phyloP scores from a whole-genome alignment of 2,888 invertebrate species.

The Caenorhabditis panamensis region DNA sequence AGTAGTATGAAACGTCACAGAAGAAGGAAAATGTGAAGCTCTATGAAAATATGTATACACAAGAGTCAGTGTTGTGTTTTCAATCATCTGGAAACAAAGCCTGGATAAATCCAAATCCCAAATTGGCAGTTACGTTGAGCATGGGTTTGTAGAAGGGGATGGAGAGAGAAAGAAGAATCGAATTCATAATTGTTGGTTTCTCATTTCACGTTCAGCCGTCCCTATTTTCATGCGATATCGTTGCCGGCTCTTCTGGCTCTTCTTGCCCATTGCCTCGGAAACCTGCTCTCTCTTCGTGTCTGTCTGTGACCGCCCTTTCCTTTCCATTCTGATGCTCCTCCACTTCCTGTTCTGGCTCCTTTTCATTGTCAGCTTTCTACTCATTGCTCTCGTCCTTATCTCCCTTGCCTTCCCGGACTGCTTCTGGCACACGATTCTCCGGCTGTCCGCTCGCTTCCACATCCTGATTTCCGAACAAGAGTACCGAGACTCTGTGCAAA shows the following conservation, averaged over 20 bases:
- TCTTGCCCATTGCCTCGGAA: slow-evolving; percentile 17
- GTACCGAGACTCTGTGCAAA: slow-evolving; percentile 17
- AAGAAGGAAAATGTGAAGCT: too few relatives aligned
- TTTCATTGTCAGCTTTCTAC: not conserved
- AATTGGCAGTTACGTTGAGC: not conserved
- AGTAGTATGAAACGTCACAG: not conserved
- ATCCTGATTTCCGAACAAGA: slow-evolving; percentile 6
- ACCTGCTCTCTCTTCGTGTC: not conserved
- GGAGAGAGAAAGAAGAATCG: not conserved
- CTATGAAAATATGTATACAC: too few relatives aligned
- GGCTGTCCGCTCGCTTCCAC: not conserved
- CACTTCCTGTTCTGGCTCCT: slow-evolving; percentile 17
- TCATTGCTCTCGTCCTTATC: not conserved
- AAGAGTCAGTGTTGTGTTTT: too few relatives aligned
- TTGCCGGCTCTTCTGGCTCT: not conserved
- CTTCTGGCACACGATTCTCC: not conserved
- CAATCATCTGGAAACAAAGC: too few relatives aligned
- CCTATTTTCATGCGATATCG: slow-evolving; percentile 11
- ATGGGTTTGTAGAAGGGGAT: not conserved
- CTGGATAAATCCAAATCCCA: not conserved
- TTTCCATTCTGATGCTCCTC: slow-evolving; percentile 7
- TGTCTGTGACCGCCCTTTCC: not conserved
- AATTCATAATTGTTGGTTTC: slow-evolving; percentile 14
- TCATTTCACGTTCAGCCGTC: slow-evolving; percentile 1
- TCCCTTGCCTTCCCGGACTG: not conserved